Evolutionary conservation across 2,113 vertebrate genomes (phyloP).

Genomic region (Menura novaehollandiae): DNA sequence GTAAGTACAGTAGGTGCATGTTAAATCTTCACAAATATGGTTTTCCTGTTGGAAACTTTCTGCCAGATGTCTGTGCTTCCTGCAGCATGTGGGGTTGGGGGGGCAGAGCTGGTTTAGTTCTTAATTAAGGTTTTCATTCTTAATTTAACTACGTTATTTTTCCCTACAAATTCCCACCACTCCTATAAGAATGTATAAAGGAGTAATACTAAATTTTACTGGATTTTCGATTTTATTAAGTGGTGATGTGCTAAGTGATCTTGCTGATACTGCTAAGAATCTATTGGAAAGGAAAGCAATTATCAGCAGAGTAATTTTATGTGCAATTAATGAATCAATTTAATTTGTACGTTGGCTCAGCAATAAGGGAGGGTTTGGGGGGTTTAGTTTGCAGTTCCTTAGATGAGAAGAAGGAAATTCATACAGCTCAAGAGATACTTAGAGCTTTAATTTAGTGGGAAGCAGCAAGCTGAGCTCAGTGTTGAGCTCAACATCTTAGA

Average conservation of each 20-base stretch:
- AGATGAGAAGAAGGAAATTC: not conserved
- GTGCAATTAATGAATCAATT: not conserved
- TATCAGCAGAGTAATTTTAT: not conserved
- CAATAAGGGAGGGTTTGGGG: not conserved
- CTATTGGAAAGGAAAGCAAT: not conserved
- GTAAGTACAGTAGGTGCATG: not conserved
- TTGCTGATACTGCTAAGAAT: not conserved
- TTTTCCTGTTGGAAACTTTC: not conserved
- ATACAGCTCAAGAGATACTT: not conserved
- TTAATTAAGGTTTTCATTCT: not conserved
- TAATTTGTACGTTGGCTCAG: not conserved
- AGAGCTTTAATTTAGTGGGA: not conserved
- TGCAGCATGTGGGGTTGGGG: not conserved
- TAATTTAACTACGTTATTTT: not conserved
- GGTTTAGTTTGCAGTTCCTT: not conserved
- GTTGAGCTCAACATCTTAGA: not conserved
- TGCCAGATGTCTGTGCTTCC: not conserved
- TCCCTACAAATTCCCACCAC: not conserved
- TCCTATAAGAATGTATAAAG: not conserved
- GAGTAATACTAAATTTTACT: not conserved
- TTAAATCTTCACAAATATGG: not conserved
- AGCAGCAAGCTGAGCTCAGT: not conserved
- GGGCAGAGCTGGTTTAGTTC: not conserved
- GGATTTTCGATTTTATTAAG: not conserved
- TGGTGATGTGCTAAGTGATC: not conserved